A percentile compares a stretch with the other conserved stretches of the same genome.
These are phyloP conservation scores for Tetragnatha montana DNA, from an alignment of 2,888 invertebrate species.

Conservation along the genomic window DNA sequence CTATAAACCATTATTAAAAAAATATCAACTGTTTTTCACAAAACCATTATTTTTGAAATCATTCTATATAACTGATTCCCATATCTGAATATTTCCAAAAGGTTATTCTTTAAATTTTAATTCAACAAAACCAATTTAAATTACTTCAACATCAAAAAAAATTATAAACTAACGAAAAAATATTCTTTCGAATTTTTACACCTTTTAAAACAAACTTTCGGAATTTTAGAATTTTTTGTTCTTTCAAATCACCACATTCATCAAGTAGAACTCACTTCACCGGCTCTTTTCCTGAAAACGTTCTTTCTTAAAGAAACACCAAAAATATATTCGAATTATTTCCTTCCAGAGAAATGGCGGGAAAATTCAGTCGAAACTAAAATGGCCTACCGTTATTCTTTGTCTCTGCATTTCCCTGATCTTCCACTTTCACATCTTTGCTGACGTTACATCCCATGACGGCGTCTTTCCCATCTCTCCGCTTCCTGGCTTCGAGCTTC, in stretches of 20 bases:
- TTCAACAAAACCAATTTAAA: too few species aligned
- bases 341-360: background rate
- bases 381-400: slow-evolving; percentile 33
- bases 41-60: too few species aligned
- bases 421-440: slow-evolving; percentile 71
- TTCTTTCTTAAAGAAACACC: too few species aligned
- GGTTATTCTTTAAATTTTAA: too few species aligned
- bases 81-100: too few species aligned
- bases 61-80: too few species aligned
- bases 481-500: slow-evolving; percentile 28
- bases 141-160: too few species aligned
- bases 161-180: too few species aligned
- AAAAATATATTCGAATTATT: too few species aligned
- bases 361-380: slow-evolving; percentile 11
- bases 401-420: slow-evolving; percentile 60
- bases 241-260: background rate
- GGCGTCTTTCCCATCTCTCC: slow-evolving; percentile 65
- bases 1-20: too few species aligned
- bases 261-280: background rate
- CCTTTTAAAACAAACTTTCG: background rate
- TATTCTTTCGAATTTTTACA: too few species aligned
- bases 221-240: background rate
- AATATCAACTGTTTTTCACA: too few species aligned
- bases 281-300: background rate
- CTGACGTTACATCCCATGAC: slow-evolving; percentile 71